phyloP scores from a whole-genome alignment of 1,140 invertebrate species.

The Drosophila pruinosa region DNA sequence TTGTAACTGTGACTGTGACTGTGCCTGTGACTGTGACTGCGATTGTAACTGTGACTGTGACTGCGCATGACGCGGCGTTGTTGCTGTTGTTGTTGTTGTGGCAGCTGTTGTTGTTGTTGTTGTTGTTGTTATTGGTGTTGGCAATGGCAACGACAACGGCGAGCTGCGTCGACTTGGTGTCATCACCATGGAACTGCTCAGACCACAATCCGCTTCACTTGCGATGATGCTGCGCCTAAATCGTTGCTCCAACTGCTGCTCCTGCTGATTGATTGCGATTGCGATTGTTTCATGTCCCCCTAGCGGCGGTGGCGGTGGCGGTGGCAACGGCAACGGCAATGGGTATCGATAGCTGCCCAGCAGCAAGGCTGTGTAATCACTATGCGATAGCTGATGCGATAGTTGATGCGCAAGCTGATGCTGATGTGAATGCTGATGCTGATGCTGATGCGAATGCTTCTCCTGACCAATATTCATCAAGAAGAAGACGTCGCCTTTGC shows the following conservation, averaged over 20 bases:
- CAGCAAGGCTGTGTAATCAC: constrained; percentile 38
- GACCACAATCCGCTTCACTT: neutral
- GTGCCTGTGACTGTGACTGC: constrained; percentile 17
- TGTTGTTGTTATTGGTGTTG: no score
- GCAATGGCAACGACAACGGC: constrained; percentile 77
- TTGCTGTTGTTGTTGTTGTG: neutral
- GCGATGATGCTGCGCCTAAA: neutral
- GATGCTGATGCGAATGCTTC: constrained; percentile 58
- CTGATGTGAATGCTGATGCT: constrained; percentile 11
- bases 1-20: constrained; percentile 15
- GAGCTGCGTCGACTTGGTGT: constrained; percentile 87
- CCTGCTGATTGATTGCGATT: neutral
- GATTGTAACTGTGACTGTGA: constrained; percentile 6
- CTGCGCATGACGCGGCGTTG: constrained; percentile 35
- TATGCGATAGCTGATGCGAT: neutral
- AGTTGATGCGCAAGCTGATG: constrained; percentile 28
- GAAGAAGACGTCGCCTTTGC: neutral
- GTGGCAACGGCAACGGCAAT: constrained; percentile 41
- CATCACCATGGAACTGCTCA: constrained; percentile 84
- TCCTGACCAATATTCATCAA: constrained; percentile 75
- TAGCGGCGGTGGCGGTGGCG: constrained; percentile 9
- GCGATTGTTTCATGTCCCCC: constrained; percentile 30
- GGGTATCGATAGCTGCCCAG: constrained; percentile 49
- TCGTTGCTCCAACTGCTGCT: neutral
- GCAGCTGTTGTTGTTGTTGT: neutral